Percentiles rank a stretch among this genome's conserved stretches.
phyloP scores from a whole-genome alignment of 2,888 invertebrate genomes.

The Drosophila heteroneura region DNA sequence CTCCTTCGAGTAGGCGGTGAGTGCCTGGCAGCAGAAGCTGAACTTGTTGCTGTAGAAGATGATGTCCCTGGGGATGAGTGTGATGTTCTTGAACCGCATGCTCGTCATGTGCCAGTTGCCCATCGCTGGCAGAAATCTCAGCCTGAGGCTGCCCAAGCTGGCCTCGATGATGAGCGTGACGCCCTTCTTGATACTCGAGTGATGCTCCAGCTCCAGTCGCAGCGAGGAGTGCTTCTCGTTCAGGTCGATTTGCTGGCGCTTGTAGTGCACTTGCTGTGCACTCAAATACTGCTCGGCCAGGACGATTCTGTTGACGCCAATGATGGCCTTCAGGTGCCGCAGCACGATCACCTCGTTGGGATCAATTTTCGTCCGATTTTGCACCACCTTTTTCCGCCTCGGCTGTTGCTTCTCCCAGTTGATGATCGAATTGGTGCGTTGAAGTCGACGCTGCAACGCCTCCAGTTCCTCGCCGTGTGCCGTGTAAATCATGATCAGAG shows the following conservation, averaged over 20 bases:
- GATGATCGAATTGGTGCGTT: background rate
- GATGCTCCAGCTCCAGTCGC: background rate
- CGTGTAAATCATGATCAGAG: conserved; percentile 60
- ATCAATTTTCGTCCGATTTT: background rate
- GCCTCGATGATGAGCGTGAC: conserved; percentile 11
- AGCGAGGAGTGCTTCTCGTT: background rate
- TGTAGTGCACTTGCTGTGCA: background rate
- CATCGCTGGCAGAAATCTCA: conserved; percentile 8
- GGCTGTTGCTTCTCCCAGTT: background rate
- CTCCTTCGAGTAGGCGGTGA: conserved; percentile 14
- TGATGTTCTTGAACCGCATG: background rate
- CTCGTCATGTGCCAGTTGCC: conserved; percentile 50
- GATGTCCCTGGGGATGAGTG: conserved; percentile 29
- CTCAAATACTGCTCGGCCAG: conserved; percentile 18
- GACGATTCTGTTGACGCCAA: conserved; percentile 33
- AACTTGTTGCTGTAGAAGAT: conserved; percentile 28
- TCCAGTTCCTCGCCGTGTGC: conserved; percentile 37
- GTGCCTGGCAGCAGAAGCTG: conserved; percentile 49
- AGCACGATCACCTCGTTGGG: conserved; percentile 23
- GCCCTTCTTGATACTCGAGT: background rate
- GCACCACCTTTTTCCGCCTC: no score
- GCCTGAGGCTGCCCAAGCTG: background rate
- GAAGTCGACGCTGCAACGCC: conserved; percentile 25
- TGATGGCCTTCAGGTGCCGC: conserved; percentile 11
- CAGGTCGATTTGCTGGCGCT: background rate